These are phyloP conservation scores for Emys orbicularis DNA, from an alignment of 2,797 vertebrate genomes.

Conservation along the genomic window DNA sequence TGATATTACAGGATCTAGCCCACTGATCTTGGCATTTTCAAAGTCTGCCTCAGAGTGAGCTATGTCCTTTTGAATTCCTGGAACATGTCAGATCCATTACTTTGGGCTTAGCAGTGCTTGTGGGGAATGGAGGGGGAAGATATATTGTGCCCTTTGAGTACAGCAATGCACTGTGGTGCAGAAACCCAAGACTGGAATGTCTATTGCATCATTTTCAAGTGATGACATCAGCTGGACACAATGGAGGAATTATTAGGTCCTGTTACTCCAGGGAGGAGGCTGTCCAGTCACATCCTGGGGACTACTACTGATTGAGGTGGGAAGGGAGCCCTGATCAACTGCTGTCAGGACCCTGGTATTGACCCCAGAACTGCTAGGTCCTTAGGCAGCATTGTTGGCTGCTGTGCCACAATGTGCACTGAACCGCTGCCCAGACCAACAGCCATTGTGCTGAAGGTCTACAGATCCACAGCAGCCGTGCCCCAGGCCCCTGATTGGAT, in stretches of 20 bases:
- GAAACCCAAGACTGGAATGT: neutral
- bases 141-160: neutral
- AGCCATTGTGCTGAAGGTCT: neutral
- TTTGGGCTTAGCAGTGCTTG: neutral
- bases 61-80: neutral
- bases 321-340: neutral
- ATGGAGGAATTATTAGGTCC: neutral
- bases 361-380: neutral
- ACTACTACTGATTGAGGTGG: neutral
- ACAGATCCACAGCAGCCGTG: neutral
- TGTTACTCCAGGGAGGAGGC: neutral
- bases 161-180: neutral
- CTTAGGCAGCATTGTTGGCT: neutral
- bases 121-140: slow-evolving; percentile 3
- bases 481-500: neutral
- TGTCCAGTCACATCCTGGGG: neutral
- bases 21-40: neutral
- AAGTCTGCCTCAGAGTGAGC: neutral
- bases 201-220: neutral
- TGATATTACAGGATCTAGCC: neutral
- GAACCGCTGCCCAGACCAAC: neutral
- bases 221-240: neutral
- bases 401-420: neutral
- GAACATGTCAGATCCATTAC: neutral
- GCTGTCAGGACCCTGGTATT: neutral